phyloP scores from a whole-genome alignment of 2,888 invertebrate species.

The Villa cingulata region DNA sequence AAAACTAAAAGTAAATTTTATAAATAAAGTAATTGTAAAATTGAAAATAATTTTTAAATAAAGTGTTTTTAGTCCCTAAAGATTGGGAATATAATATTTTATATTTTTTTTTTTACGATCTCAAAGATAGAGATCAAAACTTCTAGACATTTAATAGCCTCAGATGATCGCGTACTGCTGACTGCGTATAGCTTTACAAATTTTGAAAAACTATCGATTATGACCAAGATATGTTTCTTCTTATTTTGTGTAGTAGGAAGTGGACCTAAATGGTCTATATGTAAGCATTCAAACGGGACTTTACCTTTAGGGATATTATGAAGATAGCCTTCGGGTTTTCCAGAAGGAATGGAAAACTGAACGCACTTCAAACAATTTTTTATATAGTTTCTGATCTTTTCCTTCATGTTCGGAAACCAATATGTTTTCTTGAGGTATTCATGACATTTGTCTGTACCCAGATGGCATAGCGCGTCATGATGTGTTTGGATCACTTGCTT shows the following conservation, averaged over 20 bases:
- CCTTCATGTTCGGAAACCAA: conserved; percentile 9
- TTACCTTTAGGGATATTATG: conserved; percentile 2
- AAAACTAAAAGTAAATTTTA: too few relatives aligned
- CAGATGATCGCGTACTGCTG: conserved; percentile 11
- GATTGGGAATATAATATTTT: too few relatives aligned
- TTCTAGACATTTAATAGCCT: not conserved
- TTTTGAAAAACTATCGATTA: not conserved
- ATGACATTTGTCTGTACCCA: conserved; percentile 9
- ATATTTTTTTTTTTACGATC: too few relatives aligned
- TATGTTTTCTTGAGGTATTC: not conserved
- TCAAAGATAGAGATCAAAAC: too few relatives aligned
- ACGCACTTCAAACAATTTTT: conserved; percentile 3
- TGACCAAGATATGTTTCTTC: not conserved
- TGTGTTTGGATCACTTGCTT: conserved; percentile 12
- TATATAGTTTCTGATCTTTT: conserved; percentile 3
- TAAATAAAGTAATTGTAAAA: too few relatives aligned
- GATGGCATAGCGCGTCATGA: conserved; percentile 20
- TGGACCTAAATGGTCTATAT: not conserved
- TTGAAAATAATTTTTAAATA: too few relatives aligned
- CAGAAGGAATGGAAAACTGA: not conserved
- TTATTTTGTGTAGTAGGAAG: conserved; percentile 5
- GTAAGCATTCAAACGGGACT: not conserved
- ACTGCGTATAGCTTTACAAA: not conserved
- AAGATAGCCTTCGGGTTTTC: not conserved
- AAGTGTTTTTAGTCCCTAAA: too few relatives aligned